Conservation (phyloP, 2,797 vertebrate genomes). For the Simalia tracyae region DNA sequence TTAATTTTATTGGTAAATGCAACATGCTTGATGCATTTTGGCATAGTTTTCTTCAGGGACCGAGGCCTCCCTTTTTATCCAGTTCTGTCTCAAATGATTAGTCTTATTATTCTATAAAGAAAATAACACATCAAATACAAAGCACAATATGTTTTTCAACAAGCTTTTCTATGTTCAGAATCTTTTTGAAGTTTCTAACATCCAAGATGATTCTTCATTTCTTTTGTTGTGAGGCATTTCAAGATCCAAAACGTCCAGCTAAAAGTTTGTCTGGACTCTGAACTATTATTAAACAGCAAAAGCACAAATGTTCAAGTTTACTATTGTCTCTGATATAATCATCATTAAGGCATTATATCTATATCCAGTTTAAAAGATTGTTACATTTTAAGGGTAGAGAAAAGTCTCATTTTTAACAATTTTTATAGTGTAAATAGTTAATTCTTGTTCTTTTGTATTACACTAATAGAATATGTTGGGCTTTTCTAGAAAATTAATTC, state of each 20-base stretch:
- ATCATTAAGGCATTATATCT: background rate
- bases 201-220: background rate
- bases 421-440: background rate
- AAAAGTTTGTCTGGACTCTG: background rate
- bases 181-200: background rate
- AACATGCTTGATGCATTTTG: background rate
- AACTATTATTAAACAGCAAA: background rate
- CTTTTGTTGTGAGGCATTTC: background rate
- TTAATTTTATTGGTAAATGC: background rate
- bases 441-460: background rate
- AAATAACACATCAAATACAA: background rate
- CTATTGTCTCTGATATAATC: background rate
- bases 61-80: too few species aligned
- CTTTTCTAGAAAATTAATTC: background rate
- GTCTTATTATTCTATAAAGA: too few species aligned
- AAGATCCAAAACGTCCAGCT: background rate
- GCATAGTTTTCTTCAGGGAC: background rate
- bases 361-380: background rate
- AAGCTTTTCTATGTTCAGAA: background rate
- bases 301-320: background rate
- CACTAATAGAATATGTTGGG: background rate
- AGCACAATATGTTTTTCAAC: background rate
- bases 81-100: too few species aligned
- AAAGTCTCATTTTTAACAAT: background rate
- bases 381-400: background rate